Evolutionary conservation across 2,888 invertebrate species (phyloP).

Genomic region (Phortica magna): DNA sequence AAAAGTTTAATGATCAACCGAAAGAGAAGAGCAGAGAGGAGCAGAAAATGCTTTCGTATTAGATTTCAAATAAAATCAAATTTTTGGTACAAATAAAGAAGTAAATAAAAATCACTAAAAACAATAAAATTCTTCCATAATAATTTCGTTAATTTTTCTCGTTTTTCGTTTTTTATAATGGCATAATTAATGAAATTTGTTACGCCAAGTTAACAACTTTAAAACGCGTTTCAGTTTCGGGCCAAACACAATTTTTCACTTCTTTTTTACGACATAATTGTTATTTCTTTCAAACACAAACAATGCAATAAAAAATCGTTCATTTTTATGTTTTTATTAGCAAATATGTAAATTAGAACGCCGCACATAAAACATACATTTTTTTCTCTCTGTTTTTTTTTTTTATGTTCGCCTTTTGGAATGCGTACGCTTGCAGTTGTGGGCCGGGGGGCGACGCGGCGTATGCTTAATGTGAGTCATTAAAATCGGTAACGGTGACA

Average conservation of each 20-base stretch:
- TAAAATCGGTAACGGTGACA: slow-evolving; percentile 1
- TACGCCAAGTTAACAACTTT: slow-evolving; percentile 66
- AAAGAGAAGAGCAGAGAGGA: too few species aligned
- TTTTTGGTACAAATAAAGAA: not conserved
- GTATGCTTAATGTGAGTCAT: slow-evolving; percentile 56
- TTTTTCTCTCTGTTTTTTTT: not conserved
- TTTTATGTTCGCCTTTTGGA: not conserved
- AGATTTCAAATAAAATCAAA: slow-evolving; percentile 1
- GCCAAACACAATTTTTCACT: slow-evolving; percentile 15
- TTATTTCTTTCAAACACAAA: not conserved
- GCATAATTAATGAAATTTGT: slow-evolving; percentile 67
- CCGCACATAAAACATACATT: not conserved
- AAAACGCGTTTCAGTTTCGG: slow-evolving; percentile 53
- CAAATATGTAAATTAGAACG: not conserved
- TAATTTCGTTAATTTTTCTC: not conserved
- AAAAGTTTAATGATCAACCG: not conserved
- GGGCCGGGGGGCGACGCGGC: slow-evolving; percentile 34
- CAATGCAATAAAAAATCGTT: slow-evolving; percentile 6
- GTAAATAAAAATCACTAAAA: not conserved
- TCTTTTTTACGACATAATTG: not conserved
- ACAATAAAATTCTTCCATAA: not conserved
- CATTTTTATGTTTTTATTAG: slow-evolving; percentile 1
- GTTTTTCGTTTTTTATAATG: slow-evolving; percentile 23
- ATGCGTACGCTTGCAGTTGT: not conserved
- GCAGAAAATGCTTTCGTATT: not conserved